Base-by-base conservation (phyloP, 2,797 vertebrate genomes). In the Halcyon leucocephala region DNA sequence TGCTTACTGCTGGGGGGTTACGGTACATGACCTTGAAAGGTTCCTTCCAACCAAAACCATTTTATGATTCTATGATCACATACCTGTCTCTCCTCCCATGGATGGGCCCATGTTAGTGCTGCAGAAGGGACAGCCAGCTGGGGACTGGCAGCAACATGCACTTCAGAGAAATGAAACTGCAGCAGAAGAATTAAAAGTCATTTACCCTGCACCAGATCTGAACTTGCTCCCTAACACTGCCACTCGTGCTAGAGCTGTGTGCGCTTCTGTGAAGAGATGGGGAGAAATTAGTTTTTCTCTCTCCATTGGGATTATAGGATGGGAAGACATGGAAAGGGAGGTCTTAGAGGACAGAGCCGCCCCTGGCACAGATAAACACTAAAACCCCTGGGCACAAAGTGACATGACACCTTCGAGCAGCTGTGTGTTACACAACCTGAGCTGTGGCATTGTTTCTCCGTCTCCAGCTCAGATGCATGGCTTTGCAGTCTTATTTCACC, bases 391-490 rank as follows among this genome's bases (percentile, higher is more conserved):
- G 33, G 39, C 16, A 16, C 39, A 14, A 51, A 54, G 28, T 31
- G 20, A 19, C 48, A 49, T 24, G 67, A 60, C 0, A 11, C 19
- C 51, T 64, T 60, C 0, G 4, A 41, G 51, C 7, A 46, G 20
- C 29, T 20, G 12, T 1, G 0, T 15, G 29, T 18, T 37, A 46
- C 22, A 7, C 35, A 44, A 12, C 39, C 28, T 61, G 65, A 66
- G 48, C 71, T 19, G 58, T 49, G 31, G 58, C 65, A 55, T n/a
- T 35, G 41, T 11, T 28, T 14, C 11, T 21, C 9, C 60, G 28
- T 21, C 55, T 46, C 25, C 0, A 0, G 25, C 49, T 64, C 80
- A 21, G 55, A 28, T 1, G 1, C 0, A 0, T 22, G 44, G 33
- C 37, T 86, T 57, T 58, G 66, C 46, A 29, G 33, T 48, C 51